Percentiles rank a stretch among this genome's conserved stretches.
These are phyloP conservation scores for Sinohyriopsis cumingii DNA, from an alignment of 2,888 invertebrate genomes.

Conservation along the genomic window DNA sequence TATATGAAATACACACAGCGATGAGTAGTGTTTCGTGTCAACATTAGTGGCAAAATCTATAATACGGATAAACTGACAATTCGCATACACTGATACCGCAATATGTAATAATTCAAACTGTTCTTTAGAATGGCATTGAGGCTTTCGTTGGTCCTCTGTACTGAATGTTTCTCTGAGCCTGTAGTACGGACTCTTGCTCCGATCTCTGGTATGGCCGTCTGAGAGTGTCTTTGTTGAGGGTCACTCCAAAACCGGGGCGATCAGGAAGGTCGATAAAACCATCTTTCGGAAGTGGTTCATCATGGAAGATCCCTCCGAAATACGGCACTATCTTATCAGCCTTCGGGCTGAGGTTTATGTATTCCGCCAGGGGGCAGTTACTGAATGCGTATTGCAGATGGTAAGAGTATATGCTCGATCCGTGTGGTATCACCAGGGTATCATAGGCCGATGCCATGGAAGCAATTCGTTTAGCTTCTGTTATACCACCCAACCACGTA, in stretches of 20 bases:
- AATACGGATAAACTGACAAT: no score
- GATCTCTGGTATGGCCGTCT: conserved; percentile 58
- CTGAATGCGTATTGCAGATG: conserved; percentile 67
- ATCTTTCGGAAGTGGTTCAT: conserved; percentile 65
- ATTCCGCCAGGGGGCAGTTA: conserved; percentile 68
- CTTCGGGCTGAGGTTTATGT: conserved; percentile 64
- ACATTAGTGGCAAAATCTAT: no score
- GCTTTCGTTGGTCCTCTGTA: conserved; percentile 44
- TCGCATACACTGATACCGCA: no score
- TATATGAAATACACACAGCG: no score
- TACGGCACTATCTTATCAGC: conserved; percentile 65
- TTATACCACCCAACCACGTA: conserved; percentile 69
- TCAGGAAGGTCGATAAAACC: conserved; percentile 68
- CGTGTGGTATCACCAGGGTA: conserved; percentile 65
- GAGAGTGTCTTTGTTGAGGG: conserved; percentile 53
- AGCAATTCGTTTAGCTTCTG: conserved; percentile 65
- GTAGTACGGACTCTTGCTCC: conserved; percentile 49
- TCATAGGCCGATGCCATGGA: conserved; percentile 68
- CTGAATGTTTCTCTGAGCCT: conserved; percentile 52
- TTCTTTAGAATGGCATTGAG: conserved; percentile 51
- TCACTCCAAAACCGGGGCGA: conserved; percentile 67
- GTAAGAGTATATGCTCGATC: conserved; percentile 68
- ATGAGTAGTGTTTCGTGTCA: no score
- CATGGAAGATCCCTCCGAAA: conserved; percentile 65
- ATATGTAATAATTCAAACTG: no score